phyloP scores from a whole-genome alignment of 2,113 vertebrate species.

The Herpetotheres cachinnans region DNA sequence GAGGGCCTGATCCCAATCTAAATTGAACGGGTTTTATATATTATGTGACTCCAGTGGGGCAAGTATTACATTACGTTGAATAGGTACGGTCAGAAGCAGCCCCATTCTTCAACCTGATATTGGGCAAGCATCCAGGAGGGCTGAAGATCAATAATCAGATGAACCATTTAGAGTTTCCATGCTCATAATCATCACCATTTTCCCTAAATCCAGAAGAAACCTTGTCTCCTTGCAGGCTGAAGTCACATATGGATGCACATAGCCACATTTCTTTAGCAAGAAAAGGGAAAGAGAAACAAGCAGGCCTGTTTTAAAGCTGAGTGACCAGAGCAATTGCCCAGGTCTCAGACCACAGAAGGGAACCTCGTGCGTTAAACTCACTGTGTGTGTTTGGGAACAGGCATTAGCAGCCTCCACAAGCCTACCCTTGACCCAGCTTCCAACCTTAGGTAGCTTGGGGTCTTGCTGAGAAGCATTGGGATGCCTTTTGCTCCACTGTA shows the following conservation, averaged over 20 bases:
- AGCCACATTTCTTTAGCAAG: background rate
- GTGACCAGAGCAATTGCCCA: background rate
- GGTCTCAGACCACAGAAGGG: background rate
- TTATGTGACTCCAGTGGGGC: background rate
- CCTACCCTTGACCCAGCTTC: background rate
- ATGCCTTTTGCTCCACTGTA: background rate
- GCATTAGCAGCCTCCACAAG: background rate
- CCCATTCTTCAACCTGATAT: background rate
- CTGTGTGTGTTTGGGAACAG: rapidly evolving
- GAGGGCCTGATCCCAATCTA: background rate
- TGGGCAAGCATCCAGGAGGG: background rate
- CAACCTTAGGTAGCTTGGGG: background rate
- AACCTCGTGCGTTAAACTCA: background rate
- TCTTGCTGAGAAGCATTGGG: background rate
- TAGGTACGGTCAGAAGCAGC: background rate
- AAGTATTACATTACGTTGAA: background rate
- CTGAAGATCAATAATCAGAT: background rate
- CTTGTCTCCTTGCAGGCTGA: background rate
- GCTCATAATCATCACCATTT: background rate
- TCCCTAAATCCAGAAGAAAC: background rate
- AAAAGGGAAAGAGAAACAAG: background rate
- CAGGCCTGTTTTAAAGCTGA: background rate
- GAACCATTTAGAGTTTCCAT: background rate
- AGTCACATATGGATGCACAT: rapidly evolving
- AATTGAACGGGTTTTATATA: background rate